Evolutionary conservation across 2,113 vertebrate genomes (phyloP).

Genomic region (Vulpes vulpes): DNA sequence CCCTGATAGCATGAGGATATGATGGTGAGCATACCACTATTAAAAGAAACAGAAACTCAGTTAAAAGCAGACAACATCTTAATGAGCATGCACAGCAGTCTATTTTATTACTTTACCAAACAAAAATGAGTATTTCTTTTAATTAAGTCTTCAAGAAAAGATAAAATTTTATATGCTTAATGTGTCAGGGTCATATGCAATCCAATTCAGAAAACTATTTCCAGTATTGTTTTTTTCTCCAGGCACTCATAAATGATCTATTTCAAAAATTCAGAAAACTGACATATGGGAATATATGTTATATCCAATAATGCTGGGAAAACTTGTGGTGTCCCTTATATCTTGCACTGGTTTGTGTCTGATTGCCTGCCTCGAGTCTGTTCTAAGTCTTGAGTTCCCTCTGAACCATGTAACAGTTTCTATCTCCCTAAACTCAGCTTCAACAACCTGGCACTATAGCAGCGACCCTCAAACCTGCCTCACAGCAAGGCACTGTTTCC

Average conservation of each 20-base stretch:
- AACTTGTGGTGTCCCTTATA: neutral
- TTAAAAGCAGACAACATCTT: slow-evolving; percentile 42
- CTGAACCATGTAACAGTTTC: neutral
- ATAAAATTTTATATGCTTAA: slow-evolving; percentile 44
- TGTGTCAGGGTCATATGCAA: neutral
- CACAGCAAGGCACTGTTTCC: neutral
- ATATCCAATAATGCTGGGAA: neutral
- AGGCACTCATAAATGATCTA: neutral
- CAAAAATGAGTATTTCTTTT: slow-evolving; percentile 33
- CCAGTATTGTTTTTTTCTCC: neutral
- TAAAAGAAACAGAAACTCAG: slow-evolving; percentile 32
- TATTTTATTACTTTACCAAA: neutral
- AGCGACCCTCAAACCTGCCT: neutral
- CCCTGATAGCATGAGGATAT: neutral
- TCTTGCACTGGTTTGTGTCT: neutral
- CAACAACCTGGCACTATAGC: neutral
- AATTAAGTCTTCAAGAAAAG: slow-evolving; percentile 42
- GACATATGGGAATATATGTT: neutral
- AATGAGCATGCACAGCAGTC: neutral
- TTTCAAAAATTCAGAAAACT: slow-evolving; percentile 39
- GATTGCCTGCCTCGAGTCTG: neutral
- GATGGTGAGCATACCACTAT: neutral
- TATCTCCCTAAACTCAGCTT: neutral
- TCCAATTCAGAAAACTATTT: slow-evolving; percentile 29
- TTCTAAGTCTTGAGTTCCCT: neutral